Evolutionary conservation across 2,113 vertebrate species (phyloP), one percentile per base, ranked within the genome.

Genomic region (Turdus rufiventris): DNA sequence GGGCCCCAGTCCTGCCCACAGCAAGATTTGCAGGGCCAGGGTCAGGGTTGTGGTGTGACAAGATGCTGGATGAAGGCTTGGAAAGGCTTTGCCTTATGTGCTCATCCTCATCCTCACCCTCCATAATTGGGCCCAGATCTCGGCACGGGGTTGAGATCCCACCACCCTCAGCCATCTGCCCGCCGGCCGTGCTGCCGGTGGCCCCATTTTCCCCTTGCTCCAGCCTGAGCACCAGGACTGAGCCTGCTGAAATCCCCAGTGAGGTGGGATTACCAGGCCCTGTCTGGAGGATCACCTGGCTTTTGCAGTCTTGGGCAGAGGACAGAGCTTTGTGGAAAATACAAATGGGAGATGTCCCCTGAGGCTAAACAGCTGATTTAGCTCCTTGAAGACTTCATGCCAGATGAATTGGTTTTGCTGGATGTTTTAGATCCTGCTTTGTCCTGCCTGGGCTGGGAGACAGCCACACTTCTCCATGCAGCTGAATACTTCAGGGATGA

Each of bases 141-240:
- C 13, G 2, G 1, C 45, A 0, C 6, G 0, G 0, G 33, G n/a
- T 0, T 43, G 21, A 24, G 45, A 21, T 23, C 56, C 73, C 0
- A 0, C 24, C 2, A 0, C 60, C 34, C 51, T 1, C 0, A 12
- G 21, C 93, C 95, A 94, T 83, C 85, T 95, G 89, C 79, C 70
- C 2, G 85, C 77, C 18, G n/a, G 60, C 73, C 9, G 19, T 0
- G 0, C 62, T 93, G 10, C 89, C 21, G 18, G 48, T 88, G 84
- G 43, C 94, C 93, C 81, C 8, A 0, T 3, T 9, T 82, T 5
- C 73, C 72, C 63, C 56, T 13, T 6, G 72, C 86, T 50, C 58
- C 34, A 5, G 47, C 71, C 75, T 56, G 21, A 83, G 71, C 71
- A 5, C 24, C 21, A 10, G 53, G 29, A 26, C 86, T 85, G 10